Evolutionary conservation across 1,140 invertebrate genomes (phyloP).

Genomic region (Temnothorax longispinosus): DNA sequence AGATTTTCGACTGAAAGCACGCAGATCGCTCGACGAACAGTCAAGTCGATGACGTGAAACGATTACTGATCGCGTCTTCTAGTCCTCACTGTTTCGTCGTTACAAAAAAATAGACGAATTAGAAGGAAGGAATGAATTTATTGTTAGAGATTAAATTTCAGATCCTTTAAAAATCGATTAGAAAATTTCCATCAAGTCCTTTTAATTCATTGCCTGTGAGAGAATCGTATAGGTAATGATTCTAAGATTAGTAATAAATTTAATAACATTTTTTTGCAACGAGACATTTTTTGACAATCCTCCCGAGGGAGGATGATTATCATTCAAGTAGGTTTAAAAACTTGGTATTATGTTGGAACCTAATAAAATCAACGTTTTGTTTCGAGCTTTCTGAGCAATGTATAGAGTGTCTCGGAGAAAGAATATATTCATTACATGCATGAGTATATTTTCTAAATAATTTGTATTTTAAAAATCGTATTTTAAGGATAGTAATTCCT

Average conservation of each 20-base stretch:
- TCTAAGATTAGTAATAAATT: constrained; percentile 22
- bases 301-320: neutral
- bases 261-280: neutral
- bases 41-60: constrained; percentile 40
- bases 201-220: neutral
- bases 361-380: constrained; percentile 5
- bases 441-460: constrained; percentile 19
- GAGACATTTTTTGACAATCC: neutral
- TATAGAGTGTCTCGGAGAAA: neutral
- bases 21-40: constrained; percentile 16
- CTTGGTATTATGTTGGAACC: neutral
- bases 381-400: constrained; percentile 3
- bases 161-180: neutral
- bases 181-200: constrained; percentile 5
- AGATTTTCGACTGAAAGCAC: constrained; percentile 33
- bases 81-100: constrained; percentile 72
- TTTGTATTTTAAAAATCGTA: neutral
- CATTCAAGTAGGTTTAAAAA: neutral
- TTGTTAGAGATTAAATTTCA: neutral
- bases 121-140: neutral
- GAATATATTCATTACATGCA: neutral
- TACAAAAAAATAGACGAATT: constrained; percentile 33
- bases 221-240: neutral
- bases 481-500: neutral
- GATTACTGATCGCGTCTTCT: constrained; percentile 73